A percentile compares a stretch with the other conserved stretches of the same genome.
phyloP scores from a whole-genome alignment of 2,888 invertebrate genomes.

The Globia sparganii region DNA sequence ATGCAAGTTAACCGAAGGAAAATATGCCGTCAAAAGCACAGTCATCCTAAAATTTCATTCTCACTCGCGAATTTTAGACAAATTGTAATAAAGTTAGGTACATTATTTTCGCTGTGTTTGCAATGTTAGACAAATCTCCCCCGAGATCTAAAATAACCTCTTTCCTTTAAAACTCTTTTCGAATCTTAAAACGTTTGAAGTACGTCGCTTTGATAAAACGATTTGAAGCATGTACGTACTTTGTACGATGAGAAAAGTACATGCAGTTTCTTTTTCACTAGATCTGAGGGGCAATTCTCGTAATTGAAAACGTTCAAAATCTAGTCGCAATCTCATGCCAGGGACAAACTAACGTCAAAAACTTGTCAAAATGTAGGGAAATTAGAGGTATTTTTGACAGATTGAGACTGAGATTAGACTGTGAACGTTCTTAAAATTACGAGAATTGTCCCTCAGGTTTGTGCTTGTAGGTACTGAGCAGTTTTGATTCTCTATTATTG shows the following conservation, averaged over 20 bases:
- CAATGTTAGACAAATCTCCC: constrained; percentile 49
- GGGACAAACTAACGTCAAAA: too few relatives aligned
- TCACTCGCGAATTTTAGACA: constrained; percentile 24
- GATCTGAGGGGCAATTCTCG: too few relatives aligned
- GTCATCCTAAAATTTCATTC: neutral
- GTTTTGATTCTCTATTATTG: neutral
- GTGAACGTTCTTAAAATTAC: too few relatives aligned
- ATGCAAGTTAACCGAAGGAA: neutral
- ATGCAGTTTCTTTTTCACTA: neutral
- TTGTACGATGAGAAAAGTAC: constrained; percentile 3
- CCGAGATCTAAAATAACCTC: constrained; percentile 42
- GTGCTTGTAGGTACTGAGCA: neutral
- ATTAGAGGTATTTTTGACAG: too few relatives aligned
- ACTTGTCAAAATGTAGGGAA: too few relatives aligned
- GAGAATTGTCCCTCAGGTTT: too few relatives aligned
- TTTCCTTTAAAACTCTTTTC: constrained; percentile 54
- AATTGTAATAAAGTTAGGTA: constrained; percentile 29
- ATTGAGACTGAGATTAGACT: too few relatives aligned
- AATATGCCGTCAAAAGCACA: constrained; percentile 5
- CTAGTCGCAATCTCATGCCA: too few relatives aligned
- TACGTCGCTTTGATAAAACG: constrained; percentile 50
- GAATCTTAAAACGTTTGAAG: constrained; percentile 57
- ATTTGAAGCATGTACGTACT: constrained; percentile 24
- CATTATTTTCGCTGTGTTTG: constrained; percentile 53
- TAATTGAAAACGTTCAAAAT: too few relatives aligned